These are phyloP conservation scores for Siniperca chuatsi DNA, from an alignment of 2,113 vertebrate genomes.

Conservation along the genomic window DNA sequence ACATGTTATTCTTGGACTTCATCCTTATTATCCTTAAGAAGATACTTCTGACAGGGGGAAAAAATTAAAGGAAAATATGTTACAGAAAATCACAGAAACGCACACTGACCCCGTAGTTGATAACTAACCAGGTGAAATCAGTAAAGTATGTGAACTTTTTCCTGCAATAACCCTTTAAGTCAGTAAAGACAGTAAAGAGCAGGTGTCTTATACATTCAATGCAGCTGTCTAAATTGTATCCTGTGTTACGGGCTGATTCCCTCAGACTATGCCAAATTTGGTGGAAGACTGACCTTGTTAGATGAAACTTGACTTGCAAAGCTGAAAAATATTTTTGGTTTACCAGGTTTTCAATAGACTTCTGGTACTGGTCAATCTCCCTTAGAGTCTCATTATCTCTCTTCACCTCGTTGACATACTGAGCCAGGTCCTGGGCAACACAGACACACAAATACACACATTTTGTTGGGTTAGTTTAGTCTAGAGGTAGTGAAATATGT, in stretches of 20 bases:
- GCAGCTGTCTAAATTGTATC: not conserved
- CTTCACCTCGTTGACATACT: conserved; percentile 97
- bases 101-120: not conserved
- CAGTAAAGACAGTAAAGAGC: not conserved
- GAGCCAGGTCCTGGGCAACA: conserved; percentile 91
- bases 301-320: not conserved
- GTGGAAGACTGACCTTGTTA: not conserved
- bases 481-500: not conserved
- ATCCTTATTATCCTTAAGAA: not conserved
- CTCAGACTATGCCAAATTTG: not conserved
- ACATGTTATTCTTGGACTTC: not conserved
- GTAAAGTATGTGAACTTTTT: not conserved
- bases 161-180: not conserved
- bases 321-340: conserved; percentile 26
- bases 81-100: not conserved
- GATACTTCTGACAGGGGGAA: not conserved
- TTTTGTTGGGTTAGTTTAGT: not conserved
- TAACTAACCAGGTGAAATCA: not conserved
- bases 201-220: not conserved
- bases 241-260: not conserved
- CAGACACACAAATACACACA: conserved; percentile 35
- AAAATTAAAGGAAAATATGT: no score
- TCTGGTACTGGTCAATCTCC: conserved; percentile 95
- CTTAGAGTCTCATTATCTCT: conserved; percentile 95
- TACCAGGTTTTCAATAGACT: conserved; percentile 97